Evolutionary conservation across 2,113 vertebrate species (phyloP).

Genomic region (Pomatostomus ruficeps): DNA sequence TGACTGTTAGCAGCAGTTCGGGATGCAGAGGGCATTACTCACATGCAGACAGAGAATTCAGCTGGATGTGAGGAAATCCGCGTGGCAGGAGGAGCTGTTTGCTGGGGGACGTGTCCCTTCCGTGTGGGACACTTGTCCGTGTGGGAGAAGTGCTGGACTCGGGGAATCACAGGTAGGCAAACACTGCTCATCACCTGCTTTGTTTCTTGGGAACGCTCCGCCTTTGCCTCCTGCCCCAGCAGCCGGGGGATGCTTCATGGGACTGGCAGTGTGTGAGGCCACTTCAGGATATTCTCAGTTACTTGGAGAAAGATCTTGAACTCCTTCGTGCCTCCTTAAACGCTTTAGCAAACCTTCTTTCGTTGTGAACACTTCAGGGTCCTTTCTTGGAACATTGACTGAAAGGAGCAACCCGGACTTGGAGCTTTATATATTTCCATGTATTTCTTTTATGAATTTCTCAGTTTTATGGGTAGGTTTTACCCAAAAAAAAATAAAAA

Average conservation of each 20-base stretch:
- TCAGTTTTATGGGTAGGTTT: background rate
- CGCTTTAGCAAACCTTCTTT: background rate
- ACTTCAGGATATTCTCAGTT: background rate
- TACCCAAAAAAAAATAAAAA: background rate
- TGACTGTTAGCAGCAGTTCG: background rate
- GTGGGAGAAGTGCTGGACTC: background rate
- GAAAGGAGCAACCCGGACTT: background rate
- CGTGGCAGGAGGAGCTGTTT: background rate
- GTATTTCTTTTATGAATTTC: background rate
- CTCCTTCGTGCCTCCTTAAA: background rate
- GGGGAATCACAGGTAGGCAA: background rate
- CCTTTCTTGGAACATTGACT: background rate
- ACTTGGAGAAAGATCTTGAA: background rate
- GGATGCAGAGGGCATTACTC: background rate
- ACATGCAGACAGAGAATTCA: background rate
- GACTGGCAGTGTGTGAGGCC: background rate
- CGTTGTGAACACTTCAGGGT: fast-evolving
- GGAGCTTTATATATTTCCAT: background rate
- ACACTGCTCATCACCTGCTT: background rate
- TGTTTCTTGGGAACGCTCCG: fast-evolving
- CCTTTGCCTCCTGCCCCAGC: background rate
- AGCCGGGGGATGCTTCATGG: fast-evolving
- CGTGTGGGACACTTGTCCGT: background rate
- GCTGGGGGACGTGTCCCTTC: fast-evolving
- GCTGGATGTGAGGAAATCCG: background rate